Evolutionary conservation across 2,113 vertebrate genomes (phyloP).

Genomic region (Rhinoptilus africanus): DNA sequence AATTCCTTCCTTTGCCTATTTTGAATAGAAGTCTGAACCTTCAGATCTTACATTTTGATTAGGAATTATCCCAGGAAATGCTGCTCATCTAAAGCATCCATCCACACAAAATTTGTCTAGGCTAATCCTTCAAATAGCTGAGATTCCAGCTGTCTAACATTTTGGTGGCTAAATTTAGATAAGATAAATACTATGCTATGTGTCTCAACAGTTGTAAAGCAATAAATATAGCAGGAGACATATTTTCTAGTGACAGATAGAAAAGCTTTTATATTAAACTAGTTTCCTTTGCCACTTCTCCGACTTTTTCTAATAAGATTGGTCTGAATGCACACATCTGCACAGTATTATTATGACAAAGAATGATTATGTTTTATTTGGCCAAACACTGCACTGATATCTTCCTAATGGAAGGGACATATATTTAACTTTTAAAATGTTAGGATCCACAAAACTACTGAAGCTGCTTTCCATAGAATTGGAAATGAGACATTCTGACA

Average conservation of each 20-base stretch:
- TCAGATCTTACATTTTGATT: background rate
- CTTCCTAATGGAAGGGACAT: background rate
- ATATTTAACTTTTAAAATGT: background rate
- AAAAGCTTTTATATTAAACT: background rate
- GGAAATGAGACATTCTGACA: background rate
- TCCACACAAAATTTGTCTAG: background rate
- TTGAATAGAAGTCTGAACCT: background rate
- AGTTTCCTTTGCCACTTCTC: background rate
- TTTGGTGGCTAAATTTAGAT: slow-evolving; percentile 10
- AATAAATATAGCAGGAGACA: background rate
- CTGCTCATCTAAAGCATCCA: background rate
- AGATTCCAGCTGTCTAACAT: background rate
- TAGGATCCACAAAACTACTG: background rate
- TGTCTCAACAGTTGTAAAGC: slow-evolving; percentile 1
- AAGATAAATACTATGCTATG: background rate
- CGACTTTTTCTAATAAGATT: background rate
- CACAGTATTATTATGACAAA: background rate
- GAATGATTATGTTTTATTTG: background rate
- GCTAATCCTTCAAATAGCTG: slow-evolving; percentile 23
- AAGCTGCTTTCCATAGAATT: background rate
- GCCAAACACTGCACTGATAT: background rate
- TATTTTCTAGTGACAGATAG: background rate
- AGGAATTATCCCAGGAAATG: background rate
- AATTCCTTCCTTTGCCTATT: background rate
- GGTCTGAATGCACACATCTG: background rate